Evolutionary conservation across 2,113 vertebrate genomes (phyloP).

Genomic region (Halcyon malimbica): DNA sequence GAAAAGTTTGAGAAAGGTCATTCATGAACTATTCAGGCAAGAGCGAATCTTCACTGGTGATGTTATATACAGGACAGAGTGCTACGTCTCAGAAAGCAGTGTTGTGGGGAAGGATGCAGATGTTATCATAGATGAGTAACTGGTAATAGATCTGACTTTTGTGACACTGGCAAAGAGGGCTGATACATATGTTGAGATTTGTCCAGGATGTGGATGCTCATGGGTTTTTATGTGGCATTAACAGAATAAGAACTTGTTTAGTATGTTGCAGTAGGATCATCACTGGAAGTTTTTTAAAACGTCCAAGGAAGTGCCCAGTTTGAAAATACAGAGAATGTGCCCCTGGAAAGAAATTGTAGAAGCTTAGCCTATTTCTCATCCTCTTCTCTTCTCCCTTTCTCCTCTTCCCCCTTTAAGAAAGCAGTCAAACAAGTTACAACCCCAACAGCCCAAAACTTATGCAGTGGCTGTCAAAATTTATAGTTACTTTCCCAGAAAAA

Average conservation of each 20-base stretch:
- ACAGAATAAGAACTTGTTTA: neutral
- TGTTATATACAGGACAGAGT: neutral
- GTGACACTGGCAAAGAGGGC: neutral
- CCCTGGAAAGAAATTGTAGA: neutral
- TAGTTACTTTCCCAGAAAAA: neutral
- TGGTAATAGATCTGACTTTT: neutral
- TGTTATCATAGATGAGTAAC: neutral
- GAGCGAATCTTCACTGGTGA: neutral
- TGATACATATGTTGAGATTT: neutral
- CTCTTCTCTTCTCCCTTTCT: neutral
- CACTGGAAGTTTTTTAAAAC: neutral
- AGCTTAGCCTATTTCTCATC: neutral
- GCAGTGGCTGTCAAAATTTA: neutral
- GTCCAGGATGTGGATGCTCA: neutral
- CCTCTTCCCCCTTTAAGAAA: neutral
- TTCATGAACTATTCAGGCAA: neutral
- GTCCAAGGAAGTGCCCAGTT: neutral
- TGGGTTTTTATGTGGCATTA: neutral
- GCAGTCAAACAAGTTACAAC: neutral
- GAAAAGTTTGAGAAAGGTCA: neutral
- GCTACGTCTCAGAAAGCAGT: neutral
- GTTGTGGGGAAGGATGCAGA: neutral
- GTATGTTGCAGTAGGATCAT: neutral
- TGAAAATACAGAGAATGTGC: neutral
- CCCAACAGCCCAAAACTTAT: neutral